Evolutionary conservation across 2,113 vertebrate genomes (phyloP), one percentile per base, ranked within the genome.

Genomic region (Aegotheles bennettii): DNA sequence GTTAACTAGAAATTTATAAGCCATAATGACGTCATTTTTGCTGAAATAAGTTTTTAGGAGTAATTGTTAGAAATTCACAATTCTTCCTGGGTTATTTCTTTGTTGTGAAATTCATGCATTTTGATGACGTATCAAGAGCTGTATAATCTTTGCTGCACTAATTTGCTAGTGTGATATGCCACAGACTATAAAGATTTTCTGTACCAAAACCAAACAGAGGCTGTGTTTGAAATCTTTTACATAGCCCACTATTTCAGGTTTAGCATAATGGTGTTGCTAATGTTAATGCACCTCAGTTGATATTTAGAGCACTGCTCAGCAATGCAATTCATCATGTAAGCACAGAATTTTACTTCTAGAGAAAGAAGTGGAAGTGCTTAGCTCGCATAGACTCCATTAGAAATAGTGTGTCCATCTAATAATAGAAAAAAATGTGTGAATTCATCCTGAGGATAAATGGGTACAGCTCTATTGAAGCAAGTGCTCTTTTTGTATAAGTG

Each of bases 371-470:
- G 57, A 89, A 68, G 29, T 88, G 40, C 71, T 93, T 80, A 90
- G 90, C 91, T 94, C 63, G 28, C 53, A 33, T 45, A 89, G 61
- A 28, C n/a, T 75, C 65, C 51, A 31, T 87, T 75, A 81, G 75
- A 91, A 96, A 78, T 79, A 78, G 60, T 28, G 70, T 89, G 80
- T 79, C 73, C 80, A 81, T 81, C 84, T 82, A 82, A 50, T 73
- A 94, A 93, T 73, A 81, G 69, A 42, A 86, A 86, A 51, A 95
- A 80, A 75, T 28, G 69, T 79, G 88, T 89, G 64, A 89, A 90
- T 95, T 95, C 51, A 70, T 91, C 79, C 90, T 84, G 79, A 70
- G 92, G 64, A 94, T 93, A 92, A 94, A 85, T 75, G 65, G 65
- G 65, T 60, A 71, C 51, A 64, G 80, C 85, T 78, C 80, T 89